Conservation (phyloP, 2,113 vertebrate species). For the Euleptes europaea region DNA sequence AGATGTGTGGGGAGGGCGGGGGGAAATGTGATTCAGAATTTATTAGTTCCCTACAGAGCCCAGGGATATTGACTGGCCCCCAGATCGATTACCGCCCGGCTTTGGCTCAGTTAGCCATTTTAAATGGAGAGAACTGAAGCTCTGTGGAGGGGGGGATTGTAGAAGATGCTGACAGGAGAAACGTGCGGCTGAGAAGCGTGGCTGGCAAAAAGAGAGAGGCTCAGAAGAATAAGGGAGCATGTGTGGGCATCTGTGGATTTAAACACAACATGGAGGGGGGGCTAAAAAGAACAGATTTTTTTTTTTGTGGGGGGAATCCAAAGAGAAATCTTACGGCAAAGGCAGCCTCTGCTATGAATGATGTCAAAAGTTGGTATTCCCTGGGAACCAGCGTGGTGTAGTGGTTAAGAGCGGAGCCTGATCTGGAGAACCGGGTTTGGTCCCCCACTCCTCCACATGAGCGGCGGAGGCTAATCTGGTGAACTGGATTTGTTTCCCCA, state of each 20-base stretch:
- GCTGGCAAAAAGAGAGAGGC: neutral
- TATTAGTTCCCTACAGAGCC: constrained; percentile 45
- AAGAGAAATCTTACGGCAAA: neutral
- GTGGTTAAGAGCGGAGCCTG: too few species aligned
- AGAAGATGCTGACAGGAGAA: constrained; percentile 22
- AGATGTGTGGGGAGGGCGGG: constrained; percentile 24
- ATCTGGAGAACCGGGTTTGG: too few species aligned
- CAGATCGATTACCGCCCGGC: constrained; percentile 37
- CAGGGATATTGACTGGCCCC: constrained; percentile 54
- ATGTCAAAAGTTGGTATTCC: neutral
- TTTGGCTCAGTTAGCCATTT: constrained; percentile 50
- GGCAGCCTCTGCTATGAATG: neutral
- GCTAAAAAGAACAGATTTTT: constrained; percentile 14
- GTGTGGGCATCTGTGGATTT: neutral
- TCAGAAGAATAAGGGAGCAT: neutral
- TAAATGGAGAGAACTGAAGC: constrained; percentile 42
- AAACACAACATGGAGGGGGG: neutral
- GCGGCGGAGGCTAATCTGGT: too few species aligned
- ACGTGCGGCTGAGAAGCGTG: neutral
- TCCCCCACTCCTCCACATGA: too few species aligned
- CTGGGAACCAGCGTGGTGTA: too few species aligned
- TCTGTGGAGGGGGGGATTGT: constrained; percentile 16
- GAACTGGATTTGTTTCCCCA: too few species aligned
- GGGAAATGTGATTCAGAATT: constrained; percentile 44
- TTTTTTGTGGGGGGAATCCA: too few species aligned